phyloP scores from a whole-genome alignment of 2,888 invertebrate genomes.

The Ophion obscuratus region DNA sequence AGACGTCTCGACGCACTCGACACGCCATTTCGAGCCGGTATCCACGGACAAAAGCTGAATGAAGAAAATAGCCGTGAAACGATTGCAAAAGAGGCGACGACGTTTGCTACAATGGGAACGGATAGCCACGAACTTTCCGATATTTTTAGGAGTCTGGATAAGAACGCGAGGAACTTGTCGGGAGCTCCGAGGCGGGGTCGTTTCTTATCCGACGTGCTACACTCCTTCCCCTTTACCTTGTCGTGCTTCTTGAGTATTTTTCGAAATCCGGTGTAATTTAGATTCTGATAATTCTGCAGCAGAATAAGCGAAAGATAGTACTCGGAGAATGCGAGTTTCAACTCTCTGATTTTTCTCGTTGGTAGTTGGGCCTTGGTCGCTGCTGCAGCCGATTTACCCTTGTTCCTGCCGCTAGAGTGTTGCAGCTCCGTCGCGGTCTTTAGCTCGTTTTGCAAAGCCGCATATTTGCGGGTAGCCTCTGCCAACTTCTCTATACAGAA shows the following conservation, averaged over 20 bases:
- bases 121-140: constrained; percentile 26
- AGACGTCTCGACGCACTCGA: constrained; percentile 95
- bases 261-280: constrained; percentile 99
- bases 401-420: constrained; percentile 83
- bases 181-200: constrained; percentile 37
- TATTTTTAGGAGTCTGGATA: constrained; percentile 7
- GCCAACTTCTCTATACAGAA: constrained; percentile 94
- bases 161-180: background rate
- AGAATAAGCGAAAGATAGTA: constrained; percentile 98
- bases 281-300: constrained; percentile 98
- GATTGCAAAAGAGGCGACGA: background rate
- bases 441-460: constrained; percentile 94
- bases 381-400: constrained; percentile 73
- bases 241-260: constrained; percentile 99
- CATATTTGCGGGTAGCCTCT: constrained; percentile 97
- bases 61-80: constrained; percentile 70
- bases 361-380: constrained; percentile 85
- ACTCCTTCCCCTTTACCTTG: constrained; percentile 88
- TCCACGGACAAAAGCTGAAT: constrained; percentile 91
- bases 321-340: constrained; percentile 99
- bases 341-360: constrained; percentile 93
- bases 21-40: constrained; percentile 95
- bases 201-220: background rate
- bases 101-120: background rate
- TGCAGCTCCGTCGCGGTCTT: constrained; percentile 84